A percentile compares a stretch with the other conserved stretches of the same genome.
Evolutionary conservation across 2,797 vertebrate species (phyloP).

Genomic region (Enteromius treurensis): DNA sequence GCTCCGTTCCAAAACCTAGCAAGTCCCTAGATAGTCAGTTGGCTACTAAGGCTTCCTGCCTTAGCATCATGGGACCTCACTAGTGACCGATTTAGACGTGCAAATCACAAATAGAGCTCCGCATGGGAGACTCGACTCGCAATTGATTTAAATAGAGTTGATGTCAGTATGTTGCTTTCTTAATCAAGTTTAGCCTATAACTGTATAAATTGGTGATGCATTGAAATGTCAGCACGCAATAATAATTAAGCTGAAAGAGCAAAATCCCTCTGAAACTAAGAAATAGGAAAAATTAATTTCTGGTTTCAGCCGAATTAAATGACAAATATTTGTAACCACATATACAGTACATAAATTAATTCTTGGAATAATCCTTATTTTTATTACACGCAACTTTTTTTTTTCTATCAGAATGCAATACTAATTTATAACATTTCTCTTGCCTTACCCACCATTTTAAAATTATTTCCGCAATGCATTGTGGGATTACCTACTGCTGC

Average conservation of each 20-base stretch:
- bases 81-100: neutral
- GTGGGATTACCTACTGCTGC: neutral
- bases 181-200: neutral
- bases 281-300: too few relatives aligned
- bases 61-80: conserved; percentile 19
- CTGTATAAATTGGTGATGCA: too few relatives aligned
- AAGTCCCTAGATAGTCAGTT: conserved; percentile 15
- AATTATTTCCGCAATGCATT: neutral
- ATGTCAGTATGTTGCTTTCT: neutral
- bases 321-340: too few relatives aligned
- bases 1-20: conserved; percentile 6
- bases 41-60: neutral
- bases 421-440: neutral
- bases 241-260: neutral
- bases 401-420: neutral
- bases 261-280: neutral
- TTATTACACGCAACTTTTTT: neutral
- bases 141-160: neutral
- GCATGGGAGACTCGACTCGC: neutral
- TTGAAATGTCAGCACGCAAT: neutral
- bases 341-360: neutral
- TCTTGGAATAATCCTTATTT: neutral
- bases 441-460: neutral
- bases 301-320: neutral
- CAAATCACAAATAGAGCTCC: neutral